These are phyloP conservation scores for Mycteria americana DNA, from an alignment of 2,797 vertebrate genomes.

Conservation along the genomic window DNA sequence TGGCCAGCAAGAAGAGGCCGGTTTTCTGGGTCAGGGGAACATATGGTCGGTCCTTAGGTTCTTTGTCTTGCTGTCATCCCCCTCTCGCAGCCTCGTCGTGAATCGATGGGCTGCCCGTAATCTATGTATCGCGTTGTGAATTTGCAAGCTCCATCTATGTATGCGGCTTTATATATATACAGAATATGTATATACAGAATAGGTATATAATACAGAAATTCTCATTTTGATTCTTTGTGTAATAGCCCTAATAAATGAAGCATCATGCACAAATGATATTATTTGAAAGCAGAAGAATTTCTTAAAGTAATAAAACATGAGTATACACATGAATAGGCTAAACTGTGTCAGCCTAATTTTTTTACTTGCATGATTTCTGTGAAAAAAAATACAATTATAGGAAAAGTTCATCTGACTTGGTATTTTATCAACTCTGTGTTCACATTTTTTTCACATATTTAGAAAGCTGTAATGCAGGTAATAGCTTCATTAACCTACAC, in stretches of 20 bases:
- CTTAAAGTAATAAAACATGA: neutral
- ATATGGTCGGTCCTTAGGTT: too few relatives aligned
- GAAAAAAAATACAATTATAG: neutral
- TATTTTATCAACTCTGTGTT: neutral
- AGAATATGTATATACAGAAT: neutral
- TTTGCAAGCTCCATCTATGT: neutral
- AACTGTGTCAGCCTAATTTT: neutral
- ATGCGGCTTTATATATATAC: neutral
- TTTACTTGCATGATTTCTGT: neutral
- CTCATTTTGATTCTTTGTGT: neutral
- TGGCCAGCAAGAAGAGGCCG: neutral
- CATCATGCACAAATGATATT: neutral
- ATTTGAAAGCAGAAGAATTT: neutral
- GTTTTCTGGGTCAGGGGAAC: too few relatives aligned
- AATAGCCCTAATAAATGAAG: neutral
- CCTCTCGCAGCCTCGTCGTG: neutral
- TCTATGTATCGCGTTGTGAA: rapidly evolving
- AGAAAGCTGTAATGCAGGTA: neutral
- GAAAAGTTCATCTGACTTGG: neutral
- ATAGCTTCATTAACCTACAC: neutral
- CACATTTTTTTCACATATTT: neutral
- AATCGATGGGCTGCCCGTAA: neutral
- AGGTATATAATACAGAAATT: neutral
- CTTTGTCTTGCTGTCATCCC: neutral
- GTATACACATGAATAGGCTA: neutral